phyloP scores from a whole-genome alignment of 2,113 vertebrate genomes.

The Gallinago paraguaiae region DNA sequence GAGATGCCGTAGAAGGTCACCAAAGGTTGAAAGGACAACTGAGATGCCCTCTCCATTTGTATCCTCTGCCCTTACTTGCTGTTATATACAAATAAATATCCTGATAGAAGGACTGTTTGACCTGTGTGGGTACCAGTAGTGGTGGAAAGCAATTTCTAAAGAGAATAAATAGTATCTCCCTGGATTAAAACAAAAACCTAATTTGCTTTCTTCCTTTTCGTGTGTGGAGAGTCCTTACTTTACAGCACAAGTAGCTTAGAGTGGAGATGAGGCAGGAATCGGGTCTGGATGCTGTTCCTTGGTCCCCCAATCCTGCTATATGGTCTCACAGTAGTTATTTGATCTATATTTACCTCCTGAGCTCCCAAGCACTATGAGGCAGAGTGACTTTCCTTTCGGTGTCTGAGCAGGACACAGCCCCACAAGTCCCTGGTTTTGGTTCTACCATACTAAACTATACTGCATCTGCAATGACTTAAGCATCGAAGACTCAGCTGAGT shows the following conservation, averaged over 20 bases:
- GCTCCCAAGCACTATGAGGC: background rate
- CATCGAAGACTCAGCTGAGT: background rate
- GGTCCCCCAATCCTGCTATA: background rate
- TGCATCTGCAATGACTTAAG: background rate
- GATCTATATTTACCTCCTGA: background rate
- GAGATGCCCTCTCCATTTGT: background rate
- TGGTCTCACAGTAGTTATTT: background rate
- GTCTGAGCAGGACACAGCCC: background rate
- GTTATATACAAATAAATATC: background rate
- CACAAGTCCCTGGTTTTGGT: background rate
- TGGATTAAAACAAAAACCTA: background rate
- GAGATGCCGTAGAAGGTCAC: background rate
- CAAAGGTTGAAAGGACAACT: background rate
- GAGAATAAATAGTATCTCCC: background rate
- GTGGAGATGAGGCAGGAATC: background rate
- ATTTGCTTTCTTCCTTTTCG: background rate
- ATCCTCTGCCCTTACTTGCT: background rate
- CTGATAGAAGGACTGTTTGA: background rate
- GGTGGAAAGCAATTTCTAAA: background rate
- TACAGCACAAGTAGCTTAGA: too few relatives aligned
- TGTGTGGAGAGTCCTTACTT: background rate
- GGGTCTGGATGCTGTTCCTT: background rate
- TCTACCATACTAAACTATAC: background rate
- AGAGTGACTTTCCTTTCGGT: background rate
- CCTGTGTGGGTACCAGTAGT: background rate